Evolutionary conservation across 2,888 invertebrate species (phyloP).

Genomic region (Eulithis prunata): DNA sequence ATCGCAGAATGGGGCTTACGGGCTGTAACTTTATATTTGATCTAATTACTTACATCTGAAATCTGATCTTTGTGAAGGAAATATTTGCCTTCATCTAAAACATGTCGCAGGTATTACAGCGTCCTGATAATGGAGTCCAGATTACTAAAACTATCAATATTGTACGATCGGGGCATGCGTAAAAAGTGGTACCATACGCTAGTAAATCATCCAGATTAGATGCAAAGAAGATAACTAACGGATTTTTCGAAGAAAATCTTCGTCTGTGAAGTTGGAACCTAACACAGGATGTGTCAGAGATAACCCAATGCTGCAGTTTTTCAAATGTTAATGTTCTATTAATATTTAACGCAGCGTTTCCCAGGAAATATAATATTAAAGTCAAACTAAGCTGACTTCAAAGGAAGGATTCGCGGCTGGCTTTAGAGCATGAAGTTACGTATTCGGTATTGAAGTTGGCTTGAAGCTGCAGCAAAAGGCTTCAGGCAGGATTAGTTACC

Average conservation of each 20-base stretch:
- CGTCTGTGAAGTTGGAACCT: too few relatives aligned
- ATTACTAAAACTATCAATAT: too few relatives aligned
- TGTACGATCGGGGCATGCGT: too few relatives aligned
- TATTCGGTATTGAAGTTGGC: slow-evolving; percentile 3
- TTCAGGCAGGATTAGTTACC: not conserved
- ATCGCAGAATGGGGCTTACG: not conserved
- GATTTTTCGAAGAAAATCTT: too few relatives aligned
- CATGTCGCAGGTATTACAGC: too few relatives aligned
- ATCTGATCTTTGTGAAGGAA: not conserved
- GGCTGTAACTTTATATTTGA: slow-evolving; percentile 1
- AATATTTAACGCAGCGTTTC: not conserved
- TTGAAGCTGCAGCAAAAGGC: not conserved
- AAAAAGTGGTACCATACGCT: too few relatives aligned
- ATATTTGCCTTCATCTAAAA: too few relatives aligned
- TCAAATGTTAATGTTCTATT: not conserved
- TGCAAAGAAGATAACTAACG: too few relatives aligned
- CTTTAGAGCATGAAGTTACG: slow-evolving; percentile 4
- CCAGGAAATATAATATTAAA: not conserved
- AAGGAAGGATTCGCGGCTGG: slow-evolving; percentile 9
- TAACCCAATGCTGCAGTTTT: too few relatives aligned
- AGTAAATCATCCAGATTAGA: too few relatives aligned
- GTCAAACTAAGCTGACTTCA: slow-evolving; percentile 6
- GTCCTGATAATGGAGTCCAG: too few relatives aligned
- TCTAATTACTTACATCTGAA: slow-evolving; percentile 9
- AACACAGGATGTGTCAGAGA: too few relatives aligned